Evolutionary conservation across 1,140 invertebrate genomes (phyloP).

Genomic region (Drosophila eugracilis): DNA sequence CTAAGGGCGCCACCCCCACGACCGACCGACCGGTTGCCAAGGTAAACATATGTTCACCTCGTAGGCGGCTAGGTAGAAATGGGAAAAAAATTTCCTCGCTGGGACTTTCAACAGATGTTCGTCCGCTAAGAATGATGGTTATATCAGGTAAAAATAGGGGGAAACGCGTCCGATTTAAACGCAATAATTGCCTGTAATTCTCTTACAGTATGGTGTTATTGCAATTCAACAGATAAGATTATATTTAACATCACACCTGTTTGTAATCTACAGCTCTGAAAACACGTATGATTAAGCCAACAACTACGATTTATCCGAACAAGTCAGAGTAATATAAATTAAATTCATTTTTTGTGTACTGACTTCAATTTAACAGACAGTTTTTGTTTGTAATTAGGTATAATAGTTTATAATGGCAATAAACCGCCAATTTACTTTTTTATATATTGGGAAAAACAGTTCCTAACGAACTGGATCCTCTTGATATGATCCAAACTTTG

Average conservation of each 20-base stretch:
- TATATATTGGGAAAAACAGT: not conserved
- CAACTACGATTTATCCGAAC: too few species aligned
- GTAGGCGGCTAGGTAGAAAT: slow-evolving; percentile 5
- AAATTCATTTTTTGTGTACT: too few species aligned
- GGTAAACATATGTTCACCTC: slow-evolving; percentile 8
- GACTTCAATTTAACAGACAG: too few species aligned
- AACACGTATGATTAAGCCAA: too few species aligned
- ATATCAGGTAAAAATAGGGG: slow-evolving; percentile 56
- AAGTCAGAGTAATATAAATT: too few species aligned
- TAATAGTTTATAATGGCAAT: too few species aligned
- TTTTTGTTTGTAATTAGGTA: too few species aligned
- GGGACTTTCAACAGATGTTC: slow-evolving; percentile 64
- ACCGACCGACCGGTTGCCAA: not conserved
- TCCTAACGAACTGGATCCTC: not conserved
- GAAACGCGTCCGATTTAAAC: slow-evolving; percentile 1
- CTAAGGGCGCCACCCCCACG: slow-evolving; percentile 14
- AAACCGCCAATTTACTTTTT: too few species aligned
- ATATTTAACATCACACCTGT: too few species aligned
- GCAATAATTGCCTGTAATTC: slow-evolving; percentile 23
- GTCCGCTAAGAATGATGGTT: not conserved
- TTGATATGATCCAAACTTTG: not conserved
- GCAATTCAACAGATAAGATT: too few species aligned
- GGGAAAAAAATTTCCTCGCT: slow-evolving; percentile 19
- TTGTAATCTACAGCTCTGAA: too few species aligned
- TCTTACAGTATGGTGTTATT: slow-evolving; percentile 3